These are phyloP conservation scores for Drosophila percnosoma DNA, from an alignment of 2,888 invertebrate species.

Conservation along the genomic window DNA sequence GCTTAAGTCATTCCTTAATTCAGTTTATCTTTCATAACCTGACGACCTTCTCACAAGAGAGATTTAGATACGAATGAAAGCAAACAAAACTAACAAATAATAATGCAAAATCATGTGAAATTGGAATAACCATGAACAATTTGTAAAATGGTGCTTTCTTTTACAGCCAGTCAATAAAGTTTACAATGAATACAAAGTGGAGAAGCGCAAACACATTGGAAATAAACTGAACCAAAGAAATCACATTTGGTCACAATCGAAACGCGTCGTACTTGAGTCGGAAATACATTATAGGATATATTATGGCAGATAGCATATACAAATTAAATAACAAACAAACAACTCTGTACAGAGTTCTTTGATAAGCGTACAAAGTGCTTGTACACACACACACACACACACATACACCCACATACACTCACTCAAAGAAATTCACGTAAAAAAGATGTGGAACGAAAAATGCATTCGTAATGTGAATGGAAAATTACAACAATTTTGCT, in stretches of 20 bases:
- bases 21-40: neutral
- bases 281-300: neutral
- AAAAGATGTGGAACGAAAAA: constrained; percentile 24
- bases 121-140: neutral
- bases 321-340: constrained; percentile 18
- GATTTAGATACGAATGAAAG: neutral
- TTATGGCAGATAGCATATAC: neutral
- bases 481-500: constrained; percentile 43
- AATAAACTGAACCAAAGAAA: neutral
- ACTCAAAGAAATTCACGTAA: constrained; percentile 7
- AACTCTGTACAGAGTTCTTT: constrained; percentile 9
- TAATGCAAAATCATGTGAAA: neutral
- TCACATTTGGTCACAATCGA: neutral
- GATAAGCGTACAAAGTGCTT: constrained; percentile 8
- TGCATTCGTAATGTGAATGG: constrained; percentile 34
- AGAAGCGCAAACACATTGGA: neutral
- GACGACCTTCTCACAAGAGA: neutral
- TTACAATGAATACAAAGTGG: neutral
- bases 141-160: neutral
- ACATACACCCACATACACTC: neutral
- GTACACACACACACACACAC: neutral
- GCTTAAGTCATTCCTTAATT: neutral
- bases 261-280: neutral
- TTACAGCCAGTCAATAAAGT: neutral
- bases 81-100: neutral